A percentile compares a stretch with the other conserved stretches of the same genome.
These are phyloP conservation scores for Kradibia gibbosae DNA, from an alignment of 1,140 invertebrate species.

Conservation along the genomic window DNA sequence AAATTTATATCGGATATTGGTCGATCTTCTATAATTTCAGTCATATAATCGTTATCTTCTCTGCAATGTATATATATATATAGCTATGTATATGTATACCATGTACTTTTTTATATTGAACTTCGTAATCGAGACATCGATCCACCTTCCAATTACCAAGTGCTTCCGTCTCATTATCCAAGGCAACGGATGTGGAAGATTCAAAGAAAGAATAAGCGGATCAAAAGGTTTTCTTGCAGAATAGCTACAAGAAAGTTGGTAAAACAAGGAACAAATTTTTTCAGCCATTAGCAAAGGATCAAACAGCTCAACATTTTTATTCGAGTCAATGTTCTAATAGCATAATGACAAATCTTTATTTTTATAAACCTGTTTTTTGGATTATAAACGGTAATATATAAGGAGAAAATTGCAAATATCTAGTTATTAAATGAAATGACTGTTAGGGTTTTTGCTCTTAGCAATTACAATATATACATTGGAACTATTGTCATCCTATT, in stretches of 20 bases:
- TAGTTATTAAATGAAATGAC: too few species aligned
- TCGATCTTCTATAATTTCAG: neutral
- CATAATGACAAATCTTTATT: too few species aligned
- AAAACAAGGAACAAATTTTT: neutral
- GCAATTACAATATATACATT: too few species aligned
- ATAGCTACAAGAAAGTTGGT: neutral
- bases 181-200: conserved; percentile 24
- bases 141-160: conserved; percentile 44
- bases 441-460: too few species aligned
- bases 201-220: conserved; percentile 30
- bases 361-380: too few species aligned
- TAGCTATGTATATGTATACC: neutral
- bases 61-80: neutral
- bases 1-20: neutral
- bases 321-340: too few species aligned
- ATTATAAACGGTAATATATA: too few species aligned
- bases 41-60: neutral
- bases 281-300: neutral
- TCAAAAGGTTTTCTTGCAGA: conserved; percentile 21
- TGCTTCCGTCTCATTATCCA: conserved; percentile 30
- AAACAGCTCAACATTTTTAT: too few species aligned
- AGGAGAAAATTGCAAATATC: too few species aligned
- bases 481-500: too few species aligned
- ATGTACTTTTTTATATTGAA: conserved; percentile 35
- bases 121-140: conserved; percentile 52